Base-by-base conservation (phyloP, 2,113 vertebrate genomes). In the Hydrochoerus hydrochaeris region DNA sequence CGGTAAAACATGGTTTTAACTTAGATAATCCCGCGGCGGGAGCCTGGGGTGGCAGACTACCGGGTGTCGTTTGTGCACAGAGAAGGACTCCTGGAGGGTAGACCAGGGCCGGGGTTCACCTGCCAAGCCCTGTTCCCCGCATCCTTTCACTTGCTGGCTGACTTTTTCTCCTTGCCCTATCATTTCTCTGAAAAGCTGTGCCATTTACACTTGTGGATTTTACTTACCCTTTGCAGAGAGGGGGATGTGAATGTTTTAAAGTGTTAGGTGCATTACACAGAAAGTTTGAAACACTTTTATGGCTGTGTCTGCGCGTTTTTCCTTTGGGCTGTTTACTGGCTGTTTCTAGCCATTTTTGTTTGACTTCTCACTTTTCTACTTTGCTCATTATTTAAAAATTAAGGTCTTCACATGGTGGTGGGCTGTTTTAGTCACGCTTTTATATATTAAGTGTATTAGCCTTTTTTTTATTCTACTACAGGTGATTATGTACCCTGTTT, bases 361-460 rank as follows among this genome's bases (percentile, higher is more conserved):
- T 91, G 75, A 69, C 30, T 44, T 95, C 52, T 92, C 24, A 65
- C 2, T 35, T 77, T 20, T 44, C 67, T 78, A 28, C 32, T 10
- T 77, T 77, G 38, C 14, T 91, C 35, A 46, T 62, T 85, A 85
- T 49, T 95, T 82, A 52, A 93, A 92, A 90, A 46, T 83, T 63
- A 67, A 80, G 46, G 8, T 77, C 67, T 92, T 82, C 11, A 20
- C 49, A 67, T 88, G 80, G 69, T 65, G 44, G 12, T 32, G 44
- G 30, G 3, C 75, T 26, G n/a, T 88, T 73, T 87, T 73, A 80
- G 84, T 46, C 28, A 35, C 62, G 7, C 22, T 81, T 4, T 81
- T 73, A 20, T 67, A 13, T 63, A 75, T 77, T 52, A 60, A 75
- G 22, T 14, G 5, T 83, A 32, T 87, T 84, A 71, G n/a, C 24